Conservation (phyloP, 2,113 vertebrate genomes). For the Limanda limanda region DNA sequence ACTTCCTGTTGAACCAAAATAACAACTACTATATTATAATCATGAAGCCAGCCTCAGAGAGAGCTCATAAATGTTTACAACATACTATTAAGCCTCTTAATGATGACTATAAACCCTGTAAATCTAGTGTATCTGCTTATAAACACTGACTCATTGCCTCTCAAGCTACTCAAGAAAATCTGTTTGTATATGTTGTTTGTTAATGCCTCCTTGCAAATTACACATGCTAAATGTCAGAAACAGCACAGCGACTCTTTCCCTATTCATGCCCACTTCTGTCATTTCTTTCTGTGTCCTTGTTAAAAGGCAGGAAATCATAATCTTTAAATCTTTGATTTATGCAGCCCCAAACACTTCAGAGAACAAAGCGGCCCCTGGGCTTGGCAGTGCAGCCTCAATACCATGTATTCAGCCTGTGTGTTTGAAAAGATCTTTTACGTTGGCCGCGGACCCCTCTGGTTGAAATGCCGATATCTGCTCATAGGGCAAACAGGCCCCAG, state of each 20-base stretch:
- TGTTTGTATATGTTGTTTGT: conserved; percentile 18
- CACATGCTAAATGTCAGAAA: conserved; percentile 14
- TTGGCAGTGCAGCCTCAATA: conserved; percentile 67
- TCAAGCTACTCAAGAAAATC: conserved; percentile 4
- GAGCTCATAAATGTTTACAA: conserved; percentile 48
- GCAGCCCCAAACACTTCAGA: conserved; percentile 43
- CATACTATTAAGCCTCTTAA: conserved; percentile 41
- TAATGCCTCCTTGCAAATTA: conserved; percentile 18
- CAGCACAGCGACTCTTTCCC: conserved; percentile 2
- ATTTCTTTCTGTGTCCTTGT: conserved; percentile 23
- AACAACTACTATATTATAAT: background rate
- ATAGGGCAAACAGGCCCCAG: conserved; percentile 54
- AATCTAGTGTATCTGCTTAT: conserved; percentile 23
- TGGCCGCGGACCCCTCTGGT: conserved; percentile 70
- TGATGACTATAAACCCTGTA: conserved; percentile 47
- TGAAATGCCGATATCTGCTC: conserved; percentile 76
- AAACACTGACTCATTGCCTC: conserved; percentile 25
- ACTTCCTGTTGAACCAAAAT: conserved; percentile 15
- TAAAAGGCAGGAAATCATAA: conserved; percentile 62
- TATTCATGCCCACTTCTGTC: conserved; percentile 28
- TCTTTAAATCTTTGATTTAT: conserved; percentile 72
- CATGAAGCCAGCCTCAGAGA: conserved; percentile 7
- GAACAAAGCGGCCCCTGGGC: conserved; percentile 65
- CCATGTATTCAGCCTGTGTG: conserved; percentile 69
- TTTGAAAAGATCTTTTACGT: conserved; percentile 83